Percentiles rank a stretch among this genome's conserved stretches.
Conservation (phyloP, 2,888 invertebrate genomes). For the Clostera curtula region DNA sequence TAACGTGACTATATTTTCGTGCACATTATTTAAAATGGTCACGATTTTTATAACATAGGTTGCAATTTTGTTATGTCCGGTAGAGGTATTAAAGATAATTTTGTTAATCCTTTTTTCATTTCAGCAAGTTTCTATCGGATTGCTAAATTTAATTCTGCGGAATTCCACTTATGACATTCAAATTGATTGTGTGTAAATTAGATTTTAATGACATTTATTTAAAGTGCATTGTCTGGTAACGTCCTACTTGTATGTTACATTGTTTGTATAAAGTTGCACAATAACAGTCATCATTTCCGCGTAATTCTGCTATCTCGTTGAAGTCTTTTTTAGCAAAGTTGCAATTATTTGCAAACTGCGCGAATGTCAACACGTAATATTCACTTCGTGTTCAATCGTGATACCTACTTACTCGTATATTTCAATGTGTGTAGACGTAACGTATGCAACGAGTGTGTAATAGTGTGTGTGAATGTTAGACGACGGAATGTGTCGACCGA, state of each 20-base stretch:
- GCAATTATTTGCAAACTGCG: slow-evolving; percentile 5
- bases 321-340: slow-evolving; percentile 17
- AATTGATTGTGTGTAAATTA: too few species aligned
- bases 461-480: slow-evolving; percentile 36
- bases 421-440: slow-evolving; percentile 14
- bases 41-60: too few species aligned
- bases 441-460: slow-evolving; percentile 8
- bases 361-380: slow-evolving; percentile 1
- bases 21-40: too few species aligned
- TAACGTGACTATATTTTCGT: too few species aligned
- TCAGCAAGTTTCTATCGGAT: too few species aligned
- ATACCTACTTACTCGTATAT: slow-evolving; percentile 1
- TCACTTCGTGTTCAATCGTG: slow-evolving; percentile 6
- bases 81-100: not conserved
- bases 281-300: too few species aligned
- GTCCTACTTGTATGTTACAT: too few species aligned
- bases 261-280: too few species aligned
- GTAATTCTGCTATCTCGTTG: slow-evolving; percentile 17
- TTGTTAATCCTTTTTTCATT: not conserved
- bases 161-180: too few species aligned
- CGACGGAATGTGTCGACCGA: slow-evolving; percentile 55
- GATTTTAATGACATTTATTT: too few species aligned
- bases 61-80: not conserved
- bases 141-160: too few species aligned
- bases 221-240: too few species aligned